A percentile compares a stretch with the other conserved stretches of the same genome.
These are phyloP conservation scores for Pomatorhinus ruficollis DNA, from an alignment of 2,113 vertebrate species.

Conservation along the genomic window DNA sequence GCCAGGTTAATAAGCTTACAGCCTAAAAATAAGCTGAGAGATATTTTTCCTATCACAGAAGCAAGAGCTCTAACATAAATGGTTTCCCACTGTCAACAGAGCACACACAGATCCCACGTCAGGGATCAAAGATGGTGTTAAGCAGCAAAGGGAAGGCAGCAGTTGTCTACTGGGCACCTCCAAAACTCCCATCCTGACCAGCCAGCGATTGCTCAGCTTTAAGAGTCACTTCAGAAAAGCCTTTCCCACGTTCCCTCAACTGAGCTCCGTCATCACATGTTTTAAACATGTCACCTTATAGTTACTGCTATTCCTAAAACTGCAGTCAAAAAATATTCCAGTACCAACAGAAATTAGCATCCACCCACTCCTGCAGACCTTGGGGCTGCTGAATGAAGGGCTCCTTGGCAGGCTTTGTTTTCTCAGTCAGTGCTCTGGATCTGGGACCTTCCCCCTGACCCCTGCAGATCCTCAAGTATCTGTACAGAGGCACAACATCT, in stretches of 20 bases:
- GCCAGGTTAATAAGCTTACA: background rate
- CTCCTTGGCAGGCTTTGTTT: fast-evolving
- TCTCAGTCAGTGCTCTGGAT: background rate
- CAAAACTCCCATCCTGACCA: too few relatives aligned
- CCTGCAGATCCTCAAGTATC: too few relatives aligned
- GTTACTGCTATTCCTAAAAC: background rate
- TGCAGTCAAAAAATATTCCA: background rate
- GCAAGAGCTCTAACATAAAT: background rate
- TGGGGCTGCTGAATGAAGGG: fast-evolving
- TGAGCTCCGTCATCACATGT: fast-evolving
- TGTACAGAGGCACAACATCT: background rate
- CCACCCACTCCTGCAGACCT: background rate
- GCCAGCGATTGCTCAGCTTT: fast-evolving
- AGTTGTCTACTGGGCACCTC: background rate
- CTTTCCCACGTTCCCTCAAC: fast-evolving
- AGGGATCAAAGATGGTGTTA: background rate
- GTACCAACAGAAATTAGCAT: background rate
- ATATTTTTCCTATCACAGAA: background rate
- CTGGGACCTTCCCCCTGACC: background rate
- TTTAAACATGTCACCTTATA: background rate
- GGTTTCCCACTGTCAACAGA: fast-evolving
- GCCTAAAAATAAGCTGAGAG: background rate
- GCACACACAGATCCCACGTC: fast-evolving
- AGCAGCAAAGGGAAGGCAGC: background rate
- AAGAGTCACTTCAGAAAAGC: background rate